These are phyloP conservation scores for Shinisaurus crocodilurus DNA, from an alignment of 2,113 vertebrate species.

Conservation along the genomic window DNA sequence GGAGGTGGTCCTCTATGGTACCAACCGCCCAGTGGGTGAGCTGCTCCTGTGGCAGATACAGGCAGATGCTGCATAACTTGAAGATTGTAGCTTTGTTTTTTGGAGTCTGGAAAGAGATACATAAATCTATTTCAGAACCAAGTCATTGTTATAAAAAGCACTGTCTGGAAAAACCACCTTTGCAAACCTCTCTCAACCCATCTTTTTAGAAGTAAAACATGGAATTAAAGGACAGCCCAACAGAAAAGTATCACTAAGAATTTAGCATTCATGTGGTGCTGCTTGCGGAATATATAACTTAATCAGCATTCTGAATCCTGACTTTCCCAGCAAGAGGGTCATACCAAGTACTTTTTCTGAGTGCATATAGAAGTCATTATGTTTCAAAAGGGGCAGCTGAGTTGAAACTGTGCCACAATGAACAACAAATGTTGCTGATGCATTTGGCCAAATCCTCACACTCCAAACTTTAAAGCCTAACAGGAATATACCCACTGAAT, in stretches of 20 bases:
- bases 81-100: conserved; percentile 99
- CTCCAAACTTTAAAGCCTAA: not conserved
- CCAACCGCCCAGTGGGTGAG: conserved; percentile 98
- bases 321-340: not conserved
- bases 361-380: not conserved
- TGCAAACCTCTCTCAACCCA: not conserved
- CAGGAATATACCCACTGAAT: not conserved
- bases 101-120: conserved; percentile 86
- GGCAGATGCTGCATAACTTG: conserved; percentile 99
- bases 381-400: not conserved
- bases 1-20: conserved; percentile 97
- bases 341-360: not conserved
- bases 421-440: not conserved
- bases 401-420: not conserved
- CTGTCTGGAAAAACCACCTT: not conserved
- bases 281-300: not conserved
- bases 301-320: not conserved
- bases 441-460: not conserved
- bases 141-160: not conserved
- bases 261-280: not conserved
- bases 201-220: not conserved
- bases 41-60: conserved; percentile 99
- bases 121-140: conserved; percentile 4
- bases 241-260: not conserved
- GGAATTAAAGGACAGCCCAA: not conserved